A percentile compares a stretch with the other conserved stretches of the same genome.
Evolutionary conservation across 2,888 invertebrate species (phyloP).

Genomic region (Andrena hattorfiana): DNA sequence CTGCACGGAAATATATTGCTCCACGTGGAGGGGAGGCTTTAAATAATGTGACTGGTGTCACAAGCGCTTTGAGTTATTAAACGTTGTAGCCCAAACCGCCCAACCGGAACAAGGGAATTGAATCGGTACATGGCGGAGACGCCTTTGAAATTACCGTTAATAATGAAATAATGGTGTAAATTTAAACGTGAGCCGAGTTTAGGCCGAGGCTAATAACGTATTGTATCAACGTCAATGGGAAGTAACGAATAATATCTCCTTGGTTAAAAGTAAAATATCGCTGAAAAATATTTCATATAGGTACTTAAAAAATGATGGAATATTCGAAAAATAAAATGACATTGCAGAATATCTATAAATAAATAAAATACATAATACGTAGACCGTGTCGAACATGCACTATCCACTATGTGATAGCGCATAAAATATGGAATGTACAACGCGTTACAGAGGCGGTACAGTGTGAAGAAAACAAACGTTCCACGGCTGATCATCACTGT

Average conservation of each 20-base stretch:
- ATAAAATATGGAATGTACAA: slow-evolving; percentile 1
- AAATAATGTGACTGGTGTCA: slow-evolving; percentile 10
- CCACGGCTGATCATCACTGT: slow-evolving; percentile 23
- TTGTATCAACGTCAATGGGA: too few species aligned
- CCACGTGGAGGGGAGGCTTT: background rate
- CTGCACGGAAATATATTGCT: background rate
- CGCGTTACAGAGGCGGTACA: slow-evolving; percentile 11
- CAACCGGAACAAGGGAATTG: background rate
- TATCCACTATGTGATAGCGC: too few species aligned
- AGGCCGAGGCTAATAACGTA: too few species aligned
- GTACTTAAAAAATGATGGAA: background rate
- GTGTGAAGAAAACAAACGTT: slow-evolving; percentile 41
- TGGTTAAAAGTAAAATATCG: too few species aligned
- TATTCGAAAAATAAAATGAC: background rate
- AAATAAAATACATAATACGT: background rate
- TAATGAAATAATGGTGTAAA: slow-evolving; percentile 13
- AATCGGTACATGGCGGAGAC: background rate
- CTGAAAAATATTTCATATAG: background rate
- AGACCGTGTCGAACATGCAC: background rate
- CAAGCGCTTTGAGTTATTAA: slow-evolving; percentile 5
- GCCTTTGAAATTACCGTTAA: slow-evolving; percentile 19
- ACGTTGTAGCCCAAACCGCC: background rate
- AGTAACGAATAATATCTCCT: too few species aligned
- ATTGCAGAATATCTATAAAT: background rate
- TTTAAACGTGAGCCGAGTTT: background rate